These are phyloP conservation scores for Hippocampus guttulatus DNA, from an alignment of 2,113 vertebrate genomes.

Conservation along the genomic window DNA sequence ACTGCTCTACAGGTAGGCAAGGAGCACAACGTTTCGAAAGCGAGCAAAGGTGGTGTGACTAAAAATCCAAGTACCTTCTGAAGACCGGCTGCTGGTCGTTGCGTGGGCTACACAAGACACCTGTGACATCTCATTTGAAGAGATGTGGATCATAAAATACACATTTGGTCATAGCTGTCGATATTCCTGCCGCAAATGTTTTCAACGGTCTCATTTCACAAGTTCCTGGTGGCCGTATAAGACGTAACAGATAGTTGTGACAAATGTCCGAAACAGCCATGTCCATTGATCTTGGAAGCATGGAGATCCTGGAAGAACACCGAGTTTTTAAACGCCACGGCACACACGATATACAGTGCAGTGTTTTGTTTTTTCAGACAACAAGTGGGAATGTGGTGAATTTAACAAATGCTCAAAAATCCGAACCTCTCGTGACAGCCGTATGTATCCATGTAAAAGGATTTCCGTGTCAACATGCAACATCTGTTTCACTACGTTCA, in stretches of 20 bases:
- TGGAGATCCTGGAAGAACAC: not conserved
- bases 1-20: not conserved
- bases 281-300: conserved; percentile 1
- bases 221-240: conserved; percentile 28
- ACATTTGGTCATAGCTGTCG: conserved; percentile 10
- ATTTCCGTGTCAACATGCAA: conserved; percentile 9
- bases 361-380: not conserved
- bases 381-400: not conserved
- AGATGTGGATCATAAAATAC: conserved; percentile 15
- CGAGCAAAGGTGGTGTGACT: conserved; percentile 42
- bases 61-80: conserved; percentile 36
- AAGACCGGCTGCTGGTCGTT: conserved; percentile 35
- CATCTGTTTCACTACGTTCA: conserved; percentile 25
- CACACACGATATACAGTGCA: not conserved
- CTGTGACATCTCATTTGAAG: conserved; percentile 13
- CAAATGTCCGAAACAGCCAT: conserved; percentile 11
- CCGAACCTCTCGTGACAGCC: not conserved
- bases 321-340: not conserved
- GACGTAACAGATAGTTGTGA: conserved; percentile 23
- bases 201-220: conserved; percentile 8
- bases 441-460: not conserved
- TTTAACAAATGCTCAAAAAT: not conserved
- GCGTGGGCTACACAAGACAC: conserved; percentile 10
- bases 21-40: conserved; percentile 2
- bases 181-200: conserved; percentile 23